Conservation (phyloP, 2,797 vertebrate genomes). For the Knipowitschia caucasica region DNA sequence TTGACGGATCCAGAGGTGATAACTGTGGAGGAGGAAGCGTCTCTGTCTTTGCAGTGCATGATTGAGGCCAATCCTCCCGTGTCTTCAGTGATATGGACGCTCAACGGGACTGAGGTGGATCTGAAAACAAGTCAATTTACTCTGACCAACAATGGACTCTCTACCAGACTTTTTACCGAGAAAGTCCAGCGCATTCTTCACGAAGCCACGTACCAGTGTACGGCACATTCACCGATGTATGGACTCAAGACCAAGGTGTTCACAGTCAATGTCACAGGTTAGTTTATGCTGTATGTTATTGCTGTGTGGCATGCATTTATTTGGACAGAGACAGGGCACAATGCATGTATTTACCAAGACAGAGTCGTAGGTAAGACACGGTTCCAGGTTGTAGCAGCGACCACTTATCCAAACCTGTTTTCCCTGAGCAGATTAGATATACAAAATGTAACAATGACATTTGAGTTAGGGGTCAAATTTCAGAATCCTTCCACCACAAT, state of each 20-base stretch:
- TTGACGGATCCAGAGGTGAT: slow-evolving; percentile 65
- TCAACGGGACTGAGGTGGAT: slow-evolving; percentile 59
- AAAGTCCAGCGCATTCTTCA: slow-evolving; percentile 65
- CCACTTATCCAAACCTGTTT: no score
- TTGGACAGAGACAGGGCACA: no score
- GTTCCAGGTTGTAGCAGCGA: no score
- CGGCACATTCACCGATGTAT: slow-evolving; percentile 40
- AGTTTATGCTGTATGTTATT: no score
- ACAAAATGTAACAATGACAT: no score
- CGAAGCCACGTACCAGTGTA: slow-evolving; percentile 78
- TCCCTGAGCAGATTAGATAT: no score
- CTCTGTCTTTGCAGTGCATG: slow-evolving; percentile 71
- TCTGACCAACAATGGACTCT: slow-evolving; percentile 67
- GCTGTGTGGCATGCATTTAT: no score
- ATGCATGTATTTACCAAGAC: no score
- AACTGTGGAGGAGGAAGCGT: slow-evolving; percentile 48
- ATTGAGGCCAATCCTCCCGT: slow-evolving; percentile 81
- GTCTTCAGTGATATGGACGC: slow-evolving; percentile 73
- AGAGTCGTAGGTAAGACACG: no score
- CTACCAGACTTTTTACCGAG: slow-evolving; percentile 58
- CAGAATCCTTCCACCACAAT: no score
- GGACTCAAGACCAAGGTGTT: slow-evolving; percentile 62
- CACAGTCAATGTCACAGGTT: slow-evolving; percentile 80
- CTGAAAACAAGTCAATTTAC: slow-evolving; percentile 59
- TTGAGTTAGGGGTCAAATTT: no score